phyloP scores from a whole-genome alignment of 2,888 invertebrate species.

The Clistopyga incitator region DNA sequence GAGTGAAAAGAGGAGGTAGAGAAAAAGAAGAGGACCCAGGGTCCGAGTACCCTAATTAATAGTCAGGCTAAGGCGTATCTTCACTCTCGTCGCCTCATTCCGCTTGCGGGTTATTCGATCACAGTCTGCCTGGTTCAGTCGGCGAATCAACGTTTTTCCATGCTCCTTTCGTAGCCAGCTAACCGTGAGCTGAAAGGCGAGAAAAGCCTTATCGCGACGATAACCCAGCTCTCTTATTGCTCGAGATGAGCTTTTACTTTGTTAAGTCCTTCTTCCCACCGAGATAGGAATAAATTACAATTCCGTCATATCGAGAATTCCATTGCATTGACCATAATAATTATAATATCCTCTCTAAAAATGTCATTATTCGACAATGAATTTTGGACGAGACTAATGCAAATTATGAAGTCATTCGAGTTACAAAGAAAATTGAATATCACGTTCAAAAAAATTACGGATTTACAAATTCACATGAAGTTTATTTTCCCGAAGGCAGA shows the following conservation, averaged over 20 bases:
- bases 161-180: conserved; percentile 13
- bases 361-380: neutral
- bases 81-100: conserved; percentile 50
- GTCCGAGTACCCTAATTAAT: conserved; percentile 49
- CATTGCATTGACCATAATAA: neutral
- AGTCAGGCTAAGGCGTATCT: conserved; percentile 49
- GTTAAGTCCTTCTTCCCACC: neutral
- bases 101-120: conserved; percentile 48
- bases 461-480: neutral
- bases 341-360: neutral
- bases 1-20: neutral
- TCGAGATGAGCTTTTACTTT: conserved; percentile 2
- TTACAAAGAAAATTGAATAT: neutral
- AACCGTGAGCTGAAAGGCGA: conserved; percentile 3
- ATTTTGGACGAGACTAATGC: neutral
- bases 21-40: neutral
- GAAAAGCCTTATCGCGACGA: neutral
- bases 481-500: neutral
- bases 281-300: conserved; percentile 64
- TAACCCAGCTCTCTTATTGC: conserved; percentile 11
- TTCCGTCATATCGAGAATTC: conserved; percentile 36
- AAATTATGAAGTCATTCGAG: neutral
- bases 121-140: neutral
- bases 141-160: conserved; percentile 35
- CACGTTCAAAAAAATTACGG: neutral